These are phyloP conservation scores for Arothron firmamentum DNA, from an alignment of 2,113 vertebrate species.

Conservation along the genomic window DNA sequence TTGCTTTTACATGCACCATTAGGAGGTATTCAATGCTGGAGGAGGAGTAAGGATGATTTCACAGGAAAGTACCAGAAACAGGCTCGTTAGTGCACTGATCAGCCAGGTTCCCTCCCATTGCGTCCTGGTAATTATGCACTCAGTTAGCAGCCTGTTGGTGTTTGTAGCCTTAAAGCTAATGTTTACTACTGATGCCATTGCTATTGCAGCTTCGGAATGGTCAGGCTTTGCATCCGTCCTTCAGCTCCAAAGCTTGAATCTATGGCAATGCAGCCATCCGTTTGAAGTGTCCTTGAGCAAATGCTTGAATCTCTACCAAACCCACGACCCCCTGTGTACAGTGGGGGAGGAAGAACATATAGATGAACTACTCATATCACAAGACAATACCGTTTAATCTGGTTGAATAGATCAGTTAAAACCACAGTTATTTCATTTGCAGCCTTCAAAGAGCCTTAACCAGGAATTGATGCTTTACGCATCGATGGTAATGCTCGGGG, in stretches of 20 bases:
- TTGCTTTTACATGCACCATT: conserved; percentile 13
- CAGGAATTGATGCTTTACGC: conserved; percentile 62
- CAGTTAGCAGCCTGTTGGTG: conserved; percentile 64
- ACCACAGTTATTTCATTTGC: conserved; percentile 36
- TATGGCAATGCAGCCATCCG: conserved; percentile 57
- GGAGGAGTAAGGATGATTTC: conserved; percentile 44
- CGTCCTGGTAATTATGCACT: conserved; percentile 66
- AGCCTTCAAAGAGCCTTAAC: conserved; percentile 50
- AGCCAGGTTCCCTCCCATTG: conserved; percentile 63
- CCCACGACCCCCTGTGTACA: conserved; percentile 5
- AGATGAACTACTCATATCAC: conserved; percentile 28
- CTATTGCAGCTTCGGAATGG: conserved; percentile 25
- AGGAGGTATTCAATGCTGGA: conserved; percentile 33
- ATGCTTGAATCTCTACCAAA: conserved; percentile 33
- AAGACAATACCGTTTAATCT: conserved; percentile 34
- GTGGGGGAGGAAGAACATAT: conserved; percentile 24
- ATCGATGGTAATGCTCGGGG: conserved; percentile 58
- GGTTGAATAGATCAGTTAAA: conserved; percentile 25
- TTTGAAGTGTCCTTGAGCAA: conserved; percentile 61
- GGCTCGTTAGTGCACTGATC: conserved; percentile 68
- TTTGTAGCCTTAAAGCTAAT: conserved; percentile 58
- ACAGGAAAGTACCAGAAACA: conserved; percentile 53
- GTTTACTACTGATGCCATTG: conserved; percentile 54
- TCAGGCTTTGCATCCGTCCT: conserved; percentile 30
- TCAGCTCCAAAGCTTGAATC: conserved; percentile 52